A percentile compares a stretch with the other conserved stretches of the same genome.
These are phyloP conservation scores for Sinodicranocentrus sp. DNA, from an alignment of 2,888 invertebrate species.

Conservation along the genomic window DNA sequence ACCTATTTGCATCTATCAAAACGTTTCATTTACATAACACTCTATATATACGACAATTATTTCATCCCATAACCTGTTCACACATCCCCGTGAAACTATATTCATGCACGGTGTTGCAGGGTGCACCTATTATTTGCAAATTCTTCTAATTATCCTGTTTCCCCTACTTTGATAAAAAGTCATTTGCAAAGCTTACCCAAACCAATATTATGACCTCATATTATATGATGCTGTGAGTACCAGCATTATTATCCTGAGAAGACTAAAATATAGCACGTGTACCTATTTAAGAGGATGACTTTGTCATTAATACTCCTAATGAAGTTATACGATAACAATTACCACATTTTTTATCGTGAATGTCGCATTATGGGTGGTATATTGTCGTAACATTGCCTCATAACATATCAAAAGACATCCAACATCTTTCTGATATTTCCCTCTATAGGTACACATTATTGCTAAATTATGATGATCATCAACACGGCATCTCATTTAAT, in stretches of 20 bases:
- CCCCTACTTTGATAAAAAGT: no score
- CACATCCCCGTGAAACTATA: not conserved
- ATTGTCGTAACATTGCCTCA: not conserved
- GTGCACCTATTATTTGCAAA: no score
- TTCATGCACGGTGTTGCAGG: no score
- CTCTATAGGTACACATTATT: not conserved
- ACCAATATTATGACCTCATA: no score
- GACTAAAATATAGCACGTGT: not conserved
- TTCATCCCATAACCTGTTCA: constrained; percentile 2
- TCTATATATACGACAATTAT: not conserved
- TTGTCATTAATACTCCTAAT: constrained; percentile 8
- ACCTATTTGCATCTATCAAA: not conserved
- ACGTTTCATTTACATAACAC: constrained; percentile 46
- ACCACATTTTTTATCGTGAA: constrained; percentile 8
- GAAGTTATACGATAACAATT: constrained; percentile 32
- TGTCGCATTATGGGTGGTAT: not conserved
- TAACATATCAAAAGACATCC: no score
- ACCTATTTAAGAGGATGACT: no score
- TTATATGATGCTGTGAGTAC: no score
- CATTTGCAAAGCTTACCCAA: no score
- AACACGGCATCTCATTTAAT: constrained; percentile 52
- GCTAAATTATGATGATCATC: constrained; percentile 11
- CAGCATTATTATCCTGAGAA: not conserved
- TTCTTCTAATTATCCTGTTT: no score
- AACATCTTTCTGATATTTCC: no score